Evolutionary conservation across 2,113 vertebrate species (phyloP), one percentile per base, ranked within the genome.

Genomic region (Chamaea fasciata): DNA sequence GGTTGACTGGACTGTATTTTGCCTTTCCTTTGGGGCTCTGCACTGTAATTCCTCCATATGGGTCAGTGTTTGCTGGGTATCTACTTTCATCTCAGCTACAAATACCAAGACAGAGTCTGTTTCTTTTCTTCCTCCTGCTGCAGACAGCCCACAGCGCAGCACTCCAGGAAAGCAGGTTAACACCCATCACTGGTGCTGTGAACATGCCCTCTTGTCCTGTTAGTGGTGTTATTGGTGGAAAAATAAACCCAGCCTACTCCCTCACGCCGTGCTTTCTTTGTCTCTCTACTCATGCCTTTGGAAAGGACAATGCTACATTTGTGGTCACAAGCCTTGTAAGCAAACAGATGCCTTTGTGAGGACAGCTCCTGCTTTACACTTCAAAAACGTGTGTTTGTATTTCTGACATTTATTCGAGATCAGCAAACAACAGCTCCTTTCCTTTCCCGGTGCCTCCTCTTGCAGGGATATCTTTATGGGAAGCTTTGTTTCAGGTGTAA

Each of bases 271-370:
- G 2, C 49, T 92, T 70, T 47, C 76, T 92, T 96, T 94, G 60
- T 92, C 59, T 84, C 31, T 70, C 52, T 65, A 60, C 68, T 86
- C 73, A 67, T 73, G 65, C 44, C 35, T 91, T 70, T 74, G 47
- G 47, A 67, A 88, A 68, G 64, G 83, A 90, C 76, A 96, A 71
- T 56, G 49, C 24, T 13, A 10, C 3, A 0, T 63, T 85, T 95
- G 64, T 95, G 86, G 85, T 78, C 86, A 93, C 49, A 92, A 87
- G 74, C 53, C 75, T 63, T 95, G 94, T 81, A 55, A 87, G 95
- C 91, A 96, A 97, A 97, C 80, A 96, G 56, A 76, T 33, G 88
- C 63, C 78, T 93, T 91, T 95, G 78, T 95, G 81, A 79, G 62
- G 75, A 47, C 33, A 73, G 56, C 31, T 73, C 47, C 89, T 93